phyloP scores from a whole-genome alignment of 2,113 vertebrate genomes.

The Clarias magur region DNA sequence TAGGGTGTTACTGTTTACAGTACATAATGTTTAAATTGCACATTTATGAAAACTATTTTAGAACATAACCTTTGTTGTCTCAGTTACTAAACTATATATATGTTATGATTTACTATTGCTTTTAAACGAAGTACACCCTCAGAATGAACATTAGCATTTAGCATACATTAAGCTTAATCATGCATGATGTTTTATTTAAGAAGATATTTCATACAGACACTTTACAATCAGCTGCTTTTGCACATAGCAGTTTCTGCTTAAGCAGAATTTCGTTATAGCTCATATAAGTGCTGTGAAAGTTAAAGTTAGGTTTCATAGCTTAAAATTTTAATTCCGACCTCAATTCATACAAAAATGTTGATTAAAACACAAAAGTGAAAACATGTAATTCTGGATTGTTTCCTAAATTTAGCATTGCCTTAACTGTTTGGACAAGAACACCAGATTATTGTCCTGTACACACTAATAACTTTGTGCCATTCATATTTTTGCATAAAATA shows the following conservation, averaged over 20 bases:
- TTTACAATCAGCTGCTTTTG: neutral
- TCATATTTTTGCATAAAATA: slow-evolving; percentile 49
- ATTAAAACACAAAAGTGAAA: neutral
- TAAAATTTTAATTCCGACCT: neutral
- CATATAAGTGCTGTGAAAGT: neutral
- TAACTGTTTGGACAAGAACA: neutral
- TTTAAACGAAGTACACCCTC: neutral
- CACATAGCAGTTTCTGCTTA: neutral
- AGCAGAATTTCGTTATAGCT: neutral
- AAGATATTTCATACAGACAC: neutral
- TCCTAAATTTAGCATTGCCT: neutral
- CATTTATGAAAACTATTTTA: neutral
- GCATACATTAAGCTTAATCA: neutral
- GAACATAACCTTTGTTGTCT: neutral
- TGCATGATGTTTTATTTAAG: neutral
- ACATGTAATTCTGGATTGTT: neutral
- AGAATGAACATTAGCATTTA: neutral
- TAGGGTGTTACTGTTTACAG: neutral
- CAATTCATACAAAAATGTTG: neutral
- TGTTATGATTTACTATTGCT: neutral
- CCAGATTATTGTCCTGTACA: neutral
- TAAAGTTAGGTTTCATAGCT: neutral
- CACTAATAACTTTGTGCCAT: slow-evolving; percentile 24
- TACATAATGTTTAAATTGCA: neutral
- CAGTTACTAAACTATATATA: neutral